These are phyloP conservation scores for Ashinkailepas kermadecensis DNA, from an alignment of 2,888 invertebrate species.

Conservation along the genomic window DNA sequence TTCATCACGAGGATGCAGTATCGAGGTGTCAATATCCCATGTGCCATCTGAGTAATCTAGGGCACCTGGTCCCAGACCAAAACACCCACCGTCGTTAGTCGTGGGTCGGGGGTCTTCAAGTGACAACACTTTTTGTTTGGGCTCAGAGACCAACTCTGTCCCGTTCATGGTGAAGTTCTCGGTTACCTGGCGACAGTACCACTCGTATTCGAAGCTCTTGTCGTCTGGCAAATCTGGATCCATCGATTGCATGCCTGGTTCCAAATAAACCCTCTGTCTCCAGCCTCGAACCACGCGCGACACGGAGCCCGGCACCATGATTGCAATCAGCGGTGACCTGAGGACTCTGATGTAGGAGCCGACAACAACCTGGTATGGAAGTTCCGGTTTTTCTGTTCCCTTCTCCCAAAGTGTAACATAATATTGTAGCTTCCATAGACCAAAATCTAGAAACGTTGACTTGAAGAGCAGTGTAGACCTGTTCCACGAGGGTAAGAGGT, in stretches of 20 bases:
- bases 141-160: not conserved
- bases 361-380: not conserved
- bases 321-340: conserved; percentile 39
- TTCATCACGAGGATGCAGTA: not conserved
- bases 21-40: not conserved
- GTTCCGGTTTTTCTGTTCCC: not conserved
- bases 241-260: conserved; percentile 39
- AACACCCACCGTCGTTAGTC: not conserved
- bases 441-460: not conserved
- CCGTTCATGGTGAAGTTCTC: conserved; percentile 12
- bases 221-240: conserved; percentile 42
- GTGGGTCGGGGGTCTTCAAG: not conserved
- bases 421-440: not conserved
- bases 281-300: conserved; percentile 37
- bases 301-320: conserved; percentile 39
- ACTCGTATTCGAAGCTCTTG: conserved; percentile 28
- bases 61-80: not conserved
- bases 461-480: not conserved
- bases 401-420: not conserved
- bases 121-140: not conserved
- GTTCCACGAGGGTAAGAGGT: conserved; percentile 6
- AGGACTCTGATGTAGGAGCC: conserved; percentile 37
- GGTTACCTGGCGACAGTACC: not conserved
- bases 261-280: conserved; percentile 37
- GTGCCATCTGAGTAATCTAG: not conserved